A percentile compares a stretch with the other conserved stretches of the same genome.
These are phyloP conservation scores for Camelus dromedarius DNA, from an alignment of 2,113 vertebrate genomes.

Conservation along the genomic window DNA sequence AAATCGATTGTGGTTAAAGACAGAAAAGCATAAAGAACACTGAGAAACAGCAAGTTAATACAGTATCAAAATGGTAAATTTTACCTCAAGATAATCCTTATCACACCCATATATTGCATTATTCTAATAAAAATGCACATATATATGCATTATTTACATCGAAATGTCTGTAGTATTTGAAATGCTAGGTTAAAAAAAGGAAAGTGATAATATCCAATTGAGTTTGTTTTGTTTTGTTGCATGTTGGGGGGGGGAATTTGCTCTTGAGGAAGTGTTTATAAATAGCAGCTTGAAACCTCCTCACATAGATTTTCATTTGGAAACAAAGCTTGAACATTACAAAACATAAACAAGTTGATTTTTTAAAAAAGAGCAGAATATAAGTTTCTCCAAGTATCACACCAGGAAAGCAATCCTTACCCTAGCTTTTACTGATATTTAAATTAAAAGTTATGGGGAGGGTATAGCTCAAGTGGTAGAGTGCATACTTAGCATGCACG, in stretches of 20 bases:
- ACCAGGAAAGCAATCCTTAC: background rate
- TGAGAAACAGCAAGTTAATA: background rate
- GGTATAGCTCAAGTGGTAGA: too few relatives aligned
- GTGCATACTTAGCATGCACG: too few relatives aligned
- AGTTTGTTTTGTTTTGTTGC: background rate
- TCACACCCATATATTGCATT: background rate
- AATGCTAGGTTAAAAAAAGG: background rate
- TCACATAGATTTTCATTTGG: background rate
- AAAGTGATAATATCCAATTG: background rate
- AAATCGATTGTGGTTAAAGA: background rate
- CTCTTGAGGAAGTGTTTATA: background rate
- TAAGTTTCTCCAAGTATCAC: background rate
- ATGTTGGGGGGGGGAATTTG: background rate
- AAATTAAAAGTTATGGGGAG: background rate
- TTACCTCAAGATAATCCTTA: slow-evolving; percentile 16
- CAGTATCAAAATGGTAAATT: background rate
- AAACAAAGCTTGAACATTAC: slow-evolving; percentile 2
- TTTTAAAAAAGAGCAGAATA: background rate
- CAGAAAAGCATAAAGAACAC: background rate
- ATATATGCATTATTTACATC: background rate
- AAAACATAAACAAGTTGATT: background rate
- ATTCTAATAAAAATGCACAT: background rate
- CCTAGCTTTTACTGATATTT: background rate
- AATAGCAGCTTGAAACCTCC: background rate
- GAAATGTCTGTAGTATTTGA: background rate